Base-by-base conservation (phyloP, 1,140 invertebrate species). In the Achroia grisella region DNA sequence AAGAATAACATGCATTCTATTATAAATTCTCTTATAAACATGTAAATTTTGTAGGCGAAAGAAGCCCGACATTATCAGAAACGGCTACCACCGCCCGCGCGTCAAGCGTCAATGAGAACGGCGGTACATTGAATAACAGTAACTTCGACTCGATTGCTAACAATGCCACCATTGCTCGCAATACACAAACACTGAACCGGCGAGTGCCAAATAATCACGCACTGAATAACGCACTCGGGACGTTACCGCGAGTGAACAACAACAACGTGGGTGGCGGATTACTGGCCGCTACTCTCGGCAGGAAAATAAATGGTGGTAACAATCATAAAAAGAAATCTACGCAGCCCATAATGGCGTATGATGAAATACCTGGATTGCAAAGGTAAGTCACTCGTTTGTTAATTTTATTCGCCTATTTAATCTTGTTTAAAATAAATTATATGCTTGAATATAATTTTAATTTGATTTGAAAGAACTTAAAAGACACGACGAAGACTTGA, bases 21-120 rank as follows among this genome's bases (percentile, higher is more conserved):
- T 23, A 23, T 23, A 23, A 23, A 23, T 23, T 23, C 17, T 6
- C 17, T 23, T 23, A 23, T 23, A 23, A 23, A 23, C 17, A 23
- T 23, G 17, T 6, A 23, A 23, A 23, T 23, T 44, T 65, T 71
- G 15, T 53, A 92, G 92, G 92, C 37, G 92, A 94, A 76, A 88
- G 92, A 50, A 94, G 93, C 86, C 93, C 93, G 9, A 92, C 93
- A 0, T 91, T 93, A 61, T 94, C 93, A 0, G 93, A 95, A 62
- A 92, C 91, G 8, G 93, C 93, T 2, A 94, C 93, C 0, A 94
- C 93, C 0, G 93, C 93, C 0, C 88, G 93, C 34, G 92, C 93
- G 3, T 93, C 93, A 0, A 93, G 92, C 63, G 90, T 93, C 14
- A 84, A 80, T 49, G 80, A 82, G 33, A 82, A 82, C 45, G 63